A percentile compares a stretch with the other conserved stretches of the same genome.
Conservation (phyloP, 2,888 invertebrate genomes). For the Polyommatus icarus region DNA sequence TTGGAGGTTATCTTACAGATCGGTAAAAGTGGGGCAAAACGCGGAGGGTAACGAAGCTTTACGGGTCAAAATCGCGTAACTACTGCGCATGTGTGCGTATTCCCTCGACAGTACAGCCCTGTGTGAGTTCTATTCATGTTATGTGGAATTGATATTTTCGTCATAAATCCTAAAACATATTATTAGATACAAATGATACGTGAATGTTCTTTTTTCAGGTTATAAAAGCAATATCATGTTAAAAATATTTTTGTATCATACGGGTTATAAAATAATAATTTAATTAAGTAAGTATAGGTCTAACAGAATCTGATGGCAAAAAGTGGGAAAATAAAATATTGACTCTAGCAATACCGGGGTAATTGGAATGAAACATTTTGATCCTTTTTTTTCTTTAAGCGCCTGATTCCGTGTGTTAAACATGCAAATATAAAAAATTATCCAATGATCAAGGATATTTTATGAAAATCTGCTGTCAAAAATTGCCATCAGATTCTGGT, state of each 20-base stretch:
- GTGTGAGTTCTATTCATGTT: conserved; percentile 45
- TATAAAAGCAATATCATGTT: not conserved
- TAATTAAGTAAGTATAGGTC: too few relatives aligned
- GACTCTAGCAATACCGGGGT: too few relatives aligned
- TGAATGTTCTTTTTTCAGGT: not conserved
- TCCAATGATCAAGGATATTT: too few relatives aligned
- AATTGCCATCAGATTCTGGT: too few relatives aligned
- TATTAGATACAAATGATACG: not conserved
- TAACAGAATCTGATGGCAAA: too few relatives aligned
- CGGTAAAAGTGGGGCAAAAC: conserved; percentile 71
- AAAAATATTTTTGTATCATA: not conserved
- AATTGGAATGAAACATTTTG: too few relatives aligned
- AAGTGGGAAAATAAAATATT: too few relatives aligned
- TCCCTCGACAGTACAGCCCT: conserved; percentile 44
- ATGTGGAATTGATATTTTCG: conserved; percentile 1
- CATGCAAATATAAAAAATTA: too few relatives aligned
- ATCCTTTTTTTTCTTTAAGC: too few relatives aligned
- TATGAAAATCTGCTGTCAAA: too few relatives aligned
- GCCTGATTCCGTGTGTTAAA: too few relatives aligned
- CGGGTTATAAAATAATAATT: too few relatives aligned
- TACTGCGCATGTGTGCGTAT: conserved; percentile 52
- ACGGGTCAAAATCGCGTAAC: conserved; percentile 62
- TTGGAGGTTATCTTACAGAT: conserved; percentile 75
- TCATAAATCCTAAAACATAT: conserved; percentile 20
- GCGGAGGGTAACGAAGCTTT: conserved; percentile 53